phyloP scores from a whole-genome alignment of 2,797 vertebrate species.

The Orientallactaga sibirica region DNA sequence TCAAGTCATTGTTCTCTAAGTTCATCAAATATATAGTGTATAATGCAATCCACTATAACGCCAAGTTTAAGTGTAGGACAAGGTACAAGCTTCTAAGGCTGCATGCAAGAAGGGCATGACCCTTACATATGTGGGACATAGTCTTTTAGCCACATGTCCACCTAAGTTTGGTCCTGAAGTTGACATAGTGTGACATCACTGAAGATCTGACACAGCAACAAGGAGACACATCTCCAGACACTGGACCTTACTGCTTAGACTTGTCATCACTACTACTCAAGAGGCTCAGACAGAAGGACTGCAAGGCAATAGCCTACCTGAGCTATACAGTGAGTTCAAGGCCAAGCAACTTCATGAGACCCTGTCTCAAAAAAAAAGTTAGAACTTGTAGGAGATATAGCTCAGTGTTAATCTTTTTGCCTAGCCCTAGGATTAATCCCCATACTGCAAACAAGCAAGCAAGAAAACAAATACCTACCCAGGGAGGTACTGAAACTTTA shows the following conservation, averaged over 20 bases:
- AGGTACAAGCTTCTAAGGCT: slow-evolving; percentile 61
- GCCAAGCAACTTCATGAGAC: background rate
- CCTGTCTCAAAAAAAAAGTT: background rate
- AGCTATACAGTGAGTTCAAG: background rate
- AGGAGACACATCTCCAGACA: background rate
- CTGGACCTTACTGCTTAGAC: background rate
- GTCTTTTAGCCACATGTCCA: slow-evolving; percentile 55
- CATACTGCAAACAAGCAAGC: background rate
- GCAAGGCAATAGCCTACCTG: background rate
- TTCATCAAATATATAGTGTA: slow-evolving; percentile 63
- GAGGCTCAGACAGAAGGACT: background rate
- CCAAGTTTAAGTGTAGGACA: background rate
- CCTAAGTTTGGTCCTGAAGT: slow-evolving; percentile 54
- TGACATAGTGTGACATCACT: background rate
- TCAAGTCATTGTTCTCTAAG: slow-evolving; percentile 73
- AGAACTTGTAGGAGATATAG: background rate
- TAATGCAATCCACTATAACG: slow-evolving; percentile 74
- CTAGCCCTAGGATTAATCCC: background rate
- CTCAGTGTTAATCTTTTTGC: background rate
- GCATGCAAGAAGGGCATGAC: background rate
- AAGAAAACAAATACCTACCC: background rate
- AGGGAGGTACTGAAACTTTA: background rate
- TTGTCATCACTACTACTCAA: background rate
- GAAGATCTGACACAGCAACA: slow-evolving; percentile 54
- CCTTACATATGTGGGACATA: slow-evolving; percentile 38